Evolutionary conservation across 2,797 vertebrate species (phyloP), one percentile per base, ranked within the genome.

Genomic region (Enteromius treurensis): DNA sequence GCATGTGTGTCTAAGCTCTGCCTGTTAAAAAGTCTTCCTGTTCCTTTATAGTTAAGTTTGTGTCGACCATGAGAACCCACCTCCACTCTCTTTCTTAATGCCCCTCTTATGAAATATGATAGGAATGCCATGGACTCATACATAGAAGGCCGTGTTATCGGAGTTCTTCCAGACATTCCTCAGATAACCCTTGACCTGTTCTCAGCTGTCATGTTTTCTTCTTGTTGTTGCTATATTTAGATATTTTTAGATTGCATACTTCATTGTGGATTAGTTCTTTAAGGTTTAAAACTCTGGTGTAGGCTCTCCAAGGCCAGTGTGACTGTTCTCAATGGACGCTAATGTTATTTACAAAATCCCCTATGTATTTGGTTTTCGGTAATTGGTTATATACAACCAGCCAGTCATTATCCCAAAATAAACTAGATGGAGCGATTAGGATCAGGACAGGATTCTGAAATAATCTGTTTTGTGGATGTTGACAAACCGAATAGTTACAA

Each of bases 71-170:
- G 37, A 77, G 51, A 68, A 26, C 34, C 70, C 5, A 58, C 21
- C 23, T 60, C 65, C 64, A 8, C 68, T 79, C 62, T 51, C 34
- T 80, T 60, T 70, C 42, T 76, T 67, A 76, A 51, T 51, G 79
- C 77, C 84, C 75, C 79, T 74, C 14, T 11, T 78, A 84, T 87
- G 84, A 86, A 89, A 83, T 87, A 88, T 87, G 83, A 87, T 49
- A 71, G 86, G 87, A 89, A 89, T 87, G 87, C 67, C 71, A n/a
- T 47, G 71, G 79, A 77, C 62, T 69, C 9, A 69, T 74, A 83
- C 80, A 55, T 71, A 68, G 71, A 73, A 32, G 68, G 37, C 40
- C 34, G 29, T 65, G 67, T 58, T 87, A 80, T 86, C 85, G 26
- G 60, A 71, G 55, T 71, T 65, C 40, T 21, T 62, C 51, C 67